Percentiles rank a stretch among this genome's conserved stretches.
phyloP scores from a whole-genome alignment of 2,113 vertebrate genomes.

The Salvelinus fontinalis region DNA sequence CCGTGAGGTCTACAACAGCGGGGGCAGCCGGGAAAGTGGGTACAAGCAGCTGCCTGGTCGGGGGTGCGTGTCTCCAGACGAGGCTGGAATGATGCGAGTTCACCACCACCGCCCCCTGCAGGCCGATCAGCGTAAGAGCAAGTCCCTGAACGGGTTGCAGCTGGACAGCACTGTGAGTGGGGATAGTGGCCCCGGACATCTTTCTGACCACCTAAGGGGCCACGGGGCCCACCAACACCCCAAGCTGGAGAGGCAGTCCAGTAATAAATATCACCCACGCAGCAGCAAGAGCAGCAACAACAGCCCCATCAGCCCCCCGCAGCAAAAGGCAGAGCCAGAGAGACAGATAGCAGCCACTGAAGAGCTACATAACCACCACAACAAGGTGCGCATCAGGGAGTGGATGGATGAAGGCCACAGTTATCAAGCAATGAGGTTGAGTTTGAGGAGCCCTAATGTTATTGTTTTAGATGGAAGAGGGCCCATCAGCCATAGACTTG shows the following conservation, averaged over 20 bases:
- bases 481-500: too few species aligned
- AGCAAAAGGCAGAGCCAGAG: slow-evolving; percentile 75
- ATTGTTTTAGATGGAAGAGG: neutral
- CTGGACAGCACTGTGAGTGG: slow-evolving; percentile 83
- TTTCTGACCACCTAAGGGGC: slow-evolving; percentile 39
- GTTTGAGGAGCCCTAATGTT: too few species aligned
- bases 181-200: slow-evolving; percentile 49
- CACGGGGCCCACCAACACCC: slow-evolving; percentile 79
- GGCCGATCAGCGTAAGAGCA: slow-evolving; percentile 86
- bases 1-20: slow-evolving; percentile 47
- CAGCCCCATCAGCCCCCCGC: slow-evolving; percentile 77
- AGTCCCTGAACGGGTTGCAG: slow-evolving; percentile 92
- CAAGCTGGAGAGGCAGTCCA: slow-evolving; percentile 83
- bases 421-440: too few species aligned
- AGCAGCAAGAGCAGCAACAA: slow-evolving; percentile 78
- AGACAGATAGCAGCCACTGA: slow-evolving; percentile 79
- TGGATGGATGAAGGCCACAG: too few species aligned
- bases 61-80: slow-evolving; percentile 77
- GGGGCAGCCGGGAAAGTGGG: slow-evolving; percentile 65
- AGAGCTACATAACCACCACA: slow-evolving; percentile 70
- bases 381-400: slow-evolving; percentile 43
- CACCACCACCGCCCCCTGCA: slow-evolving; percentile 70
- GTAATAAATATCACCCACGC: slow-evolving; percentile 67
- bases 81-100: slow-evolving; percentile 54
- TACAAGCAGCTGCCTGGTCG: slow-evolving; percentile 77